A percentile compares a stretch with the other conserved stretches of the same genome.
These are phyloP conservation scores for Theropithecus gelada DNA, from an alignment of 2,113 vertebrate genomes.

Conservation along the genomic window DNA sequence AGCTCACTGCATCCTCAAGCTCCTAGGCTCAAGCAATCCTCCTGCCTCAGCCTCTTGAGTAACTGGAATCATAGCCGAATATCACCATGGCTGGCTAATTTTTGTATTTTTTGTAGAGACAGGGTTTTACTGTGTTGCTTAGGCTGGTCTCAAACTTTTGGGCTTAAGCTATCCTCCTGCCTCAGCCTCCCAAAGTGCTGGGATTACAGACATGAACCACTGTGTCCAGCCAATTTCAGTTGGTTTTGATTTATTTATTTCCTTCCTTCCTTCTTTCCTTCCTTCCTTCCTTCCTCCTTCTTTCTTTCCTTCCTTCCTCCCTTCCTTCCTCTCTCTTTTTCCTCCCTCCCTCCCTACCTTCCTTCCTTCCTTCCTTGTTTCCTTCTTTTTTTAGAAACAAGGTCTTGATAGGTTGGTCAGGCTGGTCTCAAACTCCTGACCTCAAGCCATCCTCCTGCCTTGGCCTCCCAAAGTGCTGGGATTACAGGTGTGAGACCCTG, in stretches of 20 bases:
- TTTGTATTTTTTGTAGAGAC: neutral
- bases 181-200: neutral
- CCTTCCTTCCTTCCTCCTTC: no score
- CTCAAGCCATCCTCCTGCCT: no score
- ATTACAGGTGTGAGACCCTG: no score
- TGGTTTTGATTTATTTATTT: no score
- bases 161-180: neutral
- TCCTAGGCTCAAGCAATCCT: neutral
- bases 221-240: neutral
- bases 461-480: no score
- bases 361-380: no score
- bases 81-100: neutral
- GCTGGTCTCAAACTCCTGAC: no score
- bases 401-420: no score
- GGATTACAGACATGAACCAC: neutral
- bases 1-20: neutral
- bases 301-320: no score
- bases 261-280: no score
- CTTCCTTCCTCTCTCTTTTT: accelerated
- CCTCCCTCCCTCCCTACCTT: accelerated
- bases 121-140: neutral
- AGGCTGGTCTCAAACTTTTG: neutral
- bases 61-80: neutral
- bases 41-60: neutral
- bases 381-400: no score